phyloP scores from a whole-genome alignment of 2,797 vertebrate genomes.

The Sylvilagus floridanus region DNA sequence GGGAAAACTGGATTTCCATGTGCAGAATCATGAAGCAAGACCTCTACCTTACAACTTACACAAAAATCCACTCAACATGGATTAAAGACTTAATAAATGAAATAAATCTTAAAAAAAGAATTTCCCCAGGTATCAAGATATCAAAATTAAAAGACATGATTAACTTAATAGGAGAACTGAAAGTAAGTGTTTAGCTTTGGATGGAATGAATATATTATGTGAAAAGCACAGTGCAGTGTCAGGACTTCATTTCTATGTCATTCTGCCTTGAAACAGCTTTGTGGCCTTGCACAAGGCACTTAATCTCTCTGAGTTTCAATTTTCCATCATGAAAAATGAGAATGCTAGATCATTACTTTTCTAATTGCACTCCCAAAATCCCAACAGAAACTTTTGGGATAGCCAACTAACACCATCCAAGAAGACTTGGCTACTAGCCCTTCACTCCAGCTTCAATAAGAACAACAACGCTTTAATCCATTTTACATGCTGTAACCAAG shows the following conservation, averaged over 20 bases:
- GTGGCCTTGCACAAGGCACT: not conserved
- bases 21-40: too few relatives aligned
- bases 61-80: too few relatives aligned
- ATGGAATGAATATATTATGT: not conserved
- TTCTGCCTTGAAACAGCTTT: not conserved
- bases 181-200: not conserved
- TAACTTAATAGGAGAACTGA: not conserved
- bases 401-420: not conserved
- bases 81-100: too few relatives aligned
- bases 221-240: not conserved
- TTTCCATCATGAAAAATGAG: not conserved
- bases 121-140: not conserved
- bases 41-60: too few relatives aligned
- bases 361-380: not conserved
- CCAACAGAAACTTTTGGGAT: not conserved
- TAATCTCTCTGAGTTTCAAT: not conserved
- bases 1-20: too few relatives aligned
- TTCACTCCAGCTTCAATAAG: not conserved
- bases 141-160: not conserved
- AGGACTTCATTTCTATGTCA: not conserved
- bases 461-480: not conserved
- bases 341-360: not conserved
- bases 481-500: not conserved
- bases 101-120: too few relatives aligned
- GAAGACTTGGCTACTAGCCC: not conserved